These are phyloP conservation scores for Hypomesus transpacificus DNA, from an alignment of 2,113 vertebrate genomes.

Conservation along the genomic window DNA sequence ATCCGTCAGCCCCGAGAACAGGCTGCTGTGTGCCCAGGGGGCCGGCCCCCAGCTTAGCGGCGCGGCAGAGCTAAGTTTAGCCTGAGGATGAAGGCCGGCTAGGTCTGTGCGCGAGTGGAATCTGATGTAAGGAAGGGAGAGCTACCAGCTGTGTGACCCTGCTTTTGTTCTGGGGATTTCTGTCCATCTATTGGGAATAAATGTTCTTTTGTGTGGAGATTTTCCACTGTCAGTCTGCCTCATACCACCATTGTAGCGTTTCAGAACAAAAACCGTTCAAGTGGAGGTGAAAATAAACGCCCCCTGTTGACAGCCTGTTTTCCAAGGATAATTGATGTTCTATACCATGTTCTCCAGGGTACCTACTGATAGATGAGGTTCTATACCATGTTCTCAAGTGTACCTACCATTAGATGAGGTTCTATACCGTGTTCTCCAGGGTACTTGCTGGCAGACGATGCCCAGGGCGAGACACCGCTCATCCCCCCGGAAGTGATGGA, in stretches of 20 bases:
- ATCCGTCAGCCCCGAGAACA: no score
- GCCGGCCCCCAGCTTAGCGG: background rate
- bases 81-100: background rate
- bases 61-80: background rate
- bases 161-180: background rate
- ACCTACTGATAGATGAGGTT: constrained; percentile 91
- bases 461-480: constrained; percentile 96
- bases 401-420: no score
- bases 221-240: no score
- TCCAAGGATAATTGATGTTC: no score
- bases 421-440: constrained; percentile 69
- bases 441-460: constrained; percentile 97
- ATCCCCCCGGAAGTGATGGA: constrained; percentile 99
- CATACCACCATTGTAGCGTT: no score
- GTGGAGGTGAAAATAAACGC: no score
- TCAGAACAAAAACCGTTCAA: no score
- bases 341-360: constrained; percentile 74
- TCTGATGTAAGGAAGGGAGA: background rate
- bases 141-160: background rate
- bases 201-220: no score
- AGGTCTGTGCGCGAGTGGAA: background rate
- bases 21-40: no score
- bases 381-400: no score
- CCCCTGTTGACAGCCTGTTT: no score
- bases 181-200: no score